Conservation (phyloP, 1,140 invertebrate genomes). For the Drusus annulatus region DNA sequence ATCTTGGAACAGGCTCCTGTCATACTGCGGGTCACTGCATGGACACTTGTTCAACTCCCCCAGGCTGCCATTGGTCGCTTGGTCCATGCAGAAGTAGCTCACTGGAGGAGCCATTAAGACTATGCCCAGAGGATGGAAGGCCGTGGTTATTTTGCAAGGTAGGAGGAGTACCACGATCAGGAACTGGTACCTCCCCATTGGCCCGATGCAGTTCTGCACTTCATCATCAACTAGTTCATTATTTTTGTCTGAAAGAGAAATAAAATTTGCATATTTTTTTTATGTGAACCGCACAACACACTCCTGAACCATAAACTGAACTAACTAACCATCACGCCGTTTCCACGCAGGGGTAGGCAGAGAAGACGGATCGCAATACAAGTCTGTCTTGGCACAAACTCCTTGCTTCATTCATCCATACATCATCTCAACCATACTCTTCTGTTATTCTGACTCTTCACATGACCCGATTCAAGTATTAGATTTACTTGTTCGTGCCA, state of each 20-base stretch:
- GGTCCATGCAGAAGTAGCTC: constrained; percentile 72
- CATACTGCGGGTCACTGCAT: constrained; percentile 65
- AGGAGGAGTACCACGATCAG: constrained; percentile 27
- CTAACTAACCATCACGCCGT: no score
- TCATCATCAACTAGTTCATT: constrained; percentile 22
- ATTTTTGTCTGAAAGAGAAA: background rate
- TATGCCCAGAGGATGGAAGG: constrained; percentile 76
- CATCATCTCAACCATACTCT: no score
- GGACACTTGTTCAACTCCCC: constrained; percentile 63
- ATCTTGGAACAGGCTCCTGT: constrained; percentile 65
- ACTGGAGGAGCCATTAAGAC: constrained; percentile 72
- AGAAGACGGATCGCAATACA: no score
- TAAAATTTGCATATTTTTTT: no score
- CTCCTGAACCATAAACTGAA: no score
- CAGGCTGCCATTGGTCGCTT: constrained; percentile 60
- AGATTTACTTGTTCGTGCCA: no score
- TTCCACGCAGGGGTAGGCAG: no score
- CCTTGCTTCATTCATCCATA: no score
- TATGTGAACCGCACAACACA: no score
- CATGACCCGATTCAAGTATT: no score
- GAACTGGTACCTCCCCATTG: constrained; percentile 45
- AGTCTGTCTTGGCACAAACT: no score
- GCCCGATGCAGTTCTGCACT: constrained; percentile 12
- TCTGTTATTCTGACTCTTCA: no score
- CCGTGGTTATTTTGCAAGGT: constrained; percentile 70